A percentile compares a stretch with the other conserved stretches of the same genome.
These are phyloP conservation scores for Sarcophaga rosellei DNA, from an alignment of 2,888 invertebrate genomes.

Conservation along the genomic window DNA sequence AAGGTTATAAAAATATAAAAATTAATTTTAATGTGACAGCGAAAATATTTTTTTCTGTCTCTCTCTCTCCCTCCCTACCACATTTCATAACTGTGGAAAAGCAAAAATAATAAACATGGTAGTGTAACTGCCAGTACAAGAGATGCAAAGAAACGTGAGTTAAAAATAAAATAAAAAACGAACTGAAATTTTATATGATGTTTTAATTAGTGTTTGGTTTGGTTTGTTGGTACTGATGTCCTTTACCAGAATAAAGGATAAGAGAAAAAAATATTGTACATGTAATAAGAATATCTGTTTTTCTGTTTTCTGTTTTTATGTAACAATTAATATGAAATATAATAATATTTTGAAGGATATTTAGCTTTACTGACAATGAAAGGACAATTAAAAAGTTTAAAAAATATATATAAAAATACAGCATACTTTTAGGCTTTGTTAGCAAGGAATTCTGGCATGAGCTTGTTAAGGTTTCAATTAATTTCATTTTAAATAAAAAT, in stretches of 20 bases:
- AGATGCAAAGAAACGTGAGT: no score
- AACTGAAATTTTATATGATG: conserved; percentile 74
- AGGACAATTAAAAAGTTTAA: not conserved
- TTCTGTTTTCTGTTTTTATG: not conserved
- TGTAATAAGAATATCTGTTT: conserved; percentile 2
- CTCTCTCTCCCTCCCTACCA: not conserved
- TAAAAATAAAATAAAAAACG: conserved; percentile 47
- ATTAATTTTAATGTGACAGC: conserved; percentile 77
- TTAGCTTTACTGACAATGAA: not conserved
- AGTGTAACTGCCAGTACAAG: not conserved
- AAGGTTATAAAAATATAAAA: conserved; percentile 76
- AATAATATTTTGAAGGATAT: conserved; percentile 34
- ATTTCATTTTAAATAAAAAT: not conserved
- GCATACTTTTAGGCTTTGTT: not conserved
- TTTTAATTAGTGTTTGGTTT: conserved; percentile 67
- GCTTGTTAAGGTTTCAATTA: not conserved
- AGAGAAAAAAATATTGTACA: not conserved
- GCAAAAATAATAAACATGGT: conserved; percentile 8
- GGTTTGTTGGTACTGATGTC: conserved; percentile 38
- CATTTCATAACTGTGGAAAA: not conserved
- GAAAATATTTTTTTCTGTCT: conserved; percentile 64
- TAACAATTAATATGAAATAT: conserved; percentile 28
- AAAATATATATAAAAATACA: not conserved
- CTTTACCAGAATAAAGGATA: conserved; percentile 31
- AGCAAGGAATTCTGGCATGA: not conserved